Evolutionary conservation across 1,140 invertebrate species (phyloP), one percentile per base, ranked within the genome.

Genomic region (Pararge aegeria): DNA sequence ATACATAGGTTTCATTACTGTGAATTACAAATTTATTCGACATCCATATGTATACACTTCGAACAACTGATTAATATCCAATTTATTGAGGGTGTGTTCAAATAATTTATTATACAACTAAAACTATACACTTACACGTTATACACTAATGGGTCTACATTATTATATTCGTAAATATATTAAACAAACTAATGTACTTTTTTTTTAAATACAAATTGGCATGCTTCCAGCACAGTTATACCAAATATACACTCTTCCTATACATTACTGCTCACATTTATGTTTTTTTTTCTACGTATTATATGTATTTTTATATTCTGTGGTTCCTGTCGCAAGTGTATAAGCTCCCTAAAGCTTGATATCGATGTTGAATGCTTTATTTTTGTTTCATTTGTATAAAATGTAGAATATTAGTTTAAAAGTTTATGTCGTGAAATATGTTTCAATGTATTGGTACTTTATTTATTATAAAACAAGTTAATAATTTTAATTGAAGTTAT

Each of bases 71-170:
- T 46, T 13, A 2, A 46, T 0, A 20, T 12, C 18, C 6, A 16
- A 15, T 1, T 20, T 1, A 15, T 44, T 10, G 5, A 44, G 5
- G 10, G 20, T 46, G 19, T 1, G 10, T 10, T 46, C 5, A 20
- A n/a, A 40, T 10, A 34, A 10, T 53, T 1, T 50, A 29, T 24
- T 16, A 52, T 37, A 52, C 13, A 29, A 19, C 9, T 19, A 53
- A 44, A 49, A 55, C 21, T 58, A 65, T 64, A 53, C 46, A 76
- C 64, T 10, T 51, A 74, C 56, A 66, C 64, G 58, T 40, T 40
- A 76, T 59, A 73, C 77, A 72, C 75, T 77, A 70, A 66, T 83
- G 80, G 80, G 80, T 83, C 78, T 83, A 83, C 80, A 68, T 62
- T 27, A 30, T 20, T 18, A 46, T 40, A 40, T 5, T 40, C 38